These are phyloP conservation scores for Chunga burmeisteri DNA, from an alignment of 2,113 vertebrate genomes.

Conservation along the genomic window DNA sequence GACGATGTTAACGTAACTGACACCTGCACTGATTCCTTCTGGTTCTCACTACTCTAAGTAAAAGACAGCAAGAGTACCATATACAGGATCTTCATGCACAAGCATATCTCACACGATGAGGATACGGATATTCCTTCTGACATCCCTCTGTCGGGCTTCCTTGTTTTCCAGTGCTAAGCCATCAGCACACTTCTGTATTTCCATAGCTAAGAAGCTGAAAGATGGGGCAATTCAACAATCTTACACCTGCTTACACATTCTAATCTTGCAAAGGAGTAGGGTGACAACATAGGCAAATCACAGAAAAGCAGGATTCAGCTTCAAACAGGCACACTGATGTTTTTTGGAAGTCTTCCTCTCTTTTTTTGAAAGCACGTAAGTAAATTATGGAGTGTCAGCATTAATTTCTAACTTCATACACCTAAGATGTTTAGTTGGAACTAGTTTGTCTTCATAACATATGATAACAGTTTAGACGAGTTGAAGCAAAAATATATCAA, in stretches of 20 bases:
- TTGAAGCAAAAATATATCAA: neutral
- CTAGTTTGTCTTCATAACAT: neutral
- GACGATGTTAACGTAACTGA: neutral
- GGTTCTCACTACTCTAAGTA: neutral
- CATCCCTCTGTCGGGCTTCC: rapidly evolving
- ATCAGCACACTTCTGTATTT: neutral
- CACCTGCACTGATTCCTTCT: neutral
- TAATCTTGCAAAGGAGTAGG: neutral
- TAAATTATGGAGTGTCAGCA: neutral
- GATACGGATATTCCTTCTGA: neutral
- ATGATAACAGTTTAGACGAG: neutral
- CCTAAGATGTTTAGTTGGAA: neutral
- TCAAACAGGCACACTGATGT: neutral
- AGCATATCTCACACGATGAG: neutral
- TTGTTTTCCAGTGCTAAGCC: neutral
- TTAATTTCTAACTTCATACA: neutral
- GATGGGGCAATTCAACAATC: neutral
- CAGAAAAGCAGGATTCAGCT: neutral
- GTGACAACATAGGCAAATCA: neutral
- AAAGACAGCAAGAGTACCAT: neutral
- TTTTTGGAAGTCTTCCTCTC: neutral
- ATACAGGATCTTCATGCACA: neutral
- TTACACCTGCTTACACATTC: neutral
- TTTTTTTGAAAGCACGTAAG: rapidly evolving
- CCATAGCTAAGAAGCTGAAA: neutral